Evolutionary conservation across 2,888 invertebrate species (phyloP).

Genomic region (Trachelus troglodyta): DNA sequence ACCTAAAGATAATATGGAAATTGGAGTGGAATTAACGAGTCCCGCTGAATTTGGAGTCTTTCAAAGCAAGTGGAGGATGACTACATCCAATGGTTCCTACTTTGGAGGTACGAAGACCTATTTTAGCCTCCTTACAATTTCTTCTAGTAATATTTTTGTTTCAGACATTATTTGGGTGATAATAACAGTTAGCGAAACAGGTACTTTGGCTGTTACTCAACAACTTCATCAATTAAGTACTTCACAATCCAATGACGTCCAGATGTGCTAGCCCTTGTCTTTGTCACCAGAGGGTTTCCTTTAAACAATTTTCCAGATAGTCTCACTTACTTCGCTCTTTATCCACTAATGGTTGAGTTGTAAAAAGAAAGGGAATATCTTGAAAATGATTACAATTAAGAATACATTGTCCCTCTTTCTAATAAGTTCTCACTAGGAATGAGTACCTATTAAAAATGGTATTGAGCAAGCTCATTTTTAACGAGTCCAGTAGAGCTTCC

Average conservation of each 20-base stretch:
- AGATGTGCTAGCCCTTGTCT: conserved; percentile 61
- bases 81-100: conserved; percentile 86
- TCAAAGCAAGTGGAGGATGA: conserved; percentile 91
- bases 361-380: too few relatives aligned
- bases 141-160: conserved; percentile 47
- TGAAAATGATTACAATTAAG: too few relatives aligned
- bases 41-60: conserved; percentile 81
- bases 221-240: conserved; percentile 75
- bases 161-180: conserved; percentile 86
- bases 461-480: too few relatives aligned
- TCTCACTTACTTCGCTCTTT: conserved; percentile 21
- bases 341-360: background rate
- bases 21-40: conserved; percentile 84
- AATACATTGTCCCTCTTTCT: too few relatives aligned
- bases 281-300: conserved; percentile 21
- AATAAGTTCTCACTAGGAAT: too few relatives aligned
- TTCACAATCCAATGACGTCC: conserved; percentile 59
- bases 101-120: conserved; percentile 82
- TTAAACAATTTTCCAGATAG: conserved; percentile 21
- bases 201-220: conserved; percentile 83
- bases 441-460: too few relatives aligned
- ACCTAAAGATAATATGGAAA: conserved; percentile 81
- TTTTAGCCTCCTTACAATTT: conserved; percentile 7
- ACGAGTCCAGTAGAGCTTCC: too few relatives aligned
- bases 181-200: conserved; percentile 83